Evolutionary conservation across 2,113 vertebrate species (phyloP).

Genomic region (Passer montanus): DNA sequence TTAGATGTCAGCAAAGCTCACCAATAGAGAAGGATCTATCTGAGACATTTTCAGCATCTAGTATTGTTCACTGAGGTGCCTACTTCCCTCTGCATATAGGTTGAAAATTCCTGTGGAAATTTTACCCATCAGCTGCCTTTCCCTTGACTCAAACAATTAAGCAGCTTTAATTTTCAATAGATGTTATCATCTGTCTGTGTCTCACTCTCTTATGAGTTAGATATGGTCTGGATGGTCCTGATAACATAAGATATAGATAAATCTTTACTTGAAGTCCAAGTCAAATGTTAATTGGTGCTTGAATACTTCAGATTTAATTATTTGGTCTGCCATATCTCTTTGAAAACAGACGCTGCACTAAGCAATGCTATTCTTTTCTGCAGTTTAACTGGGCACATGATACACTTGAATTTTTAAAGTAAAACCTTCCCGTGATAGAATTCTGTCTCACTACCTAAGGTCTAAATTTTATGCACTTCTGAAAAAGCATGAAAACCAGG

Average conservation of each 20-base stretch:
- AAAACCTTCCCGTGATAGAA: background rate
- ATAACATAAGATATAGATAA: background rate
- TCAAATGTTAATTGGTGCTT: background rate
- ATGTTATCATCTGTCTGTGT: background rate
- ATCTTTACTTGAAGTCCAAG: background rate
- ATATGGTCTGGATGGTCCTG: background rate
- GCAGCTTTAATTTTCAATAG: background rate
- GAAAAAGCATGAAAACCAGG: background rate
- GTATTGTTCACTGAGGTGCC: background rate
- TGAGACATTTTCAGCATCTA: background rate
- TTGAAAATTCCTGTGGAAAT: background rate
- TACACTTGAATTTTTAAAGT: background rate
- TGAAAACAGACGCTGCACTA: background rate
- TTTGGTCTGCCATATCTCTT: background rate
- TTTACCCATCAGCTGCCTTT: background rate
- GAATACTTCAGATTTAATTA: background rate
- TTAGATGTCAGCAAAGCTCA: background rate
- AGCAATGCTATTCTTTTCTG: background rate
- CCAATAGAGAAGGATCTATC: background rate
- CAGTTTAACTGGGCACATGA: background rate
- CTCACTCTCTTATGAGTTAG: background rate
- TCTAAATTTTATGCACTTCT: background rate
- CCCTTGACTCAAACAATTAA: background rate
- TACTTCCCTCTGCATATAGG: background rate
- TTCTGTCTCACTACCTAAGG: background rate